Evolutionary conservation across 2,113 vertebrate genomes (phyloP).

Genomic region (Onychorhynchus coronatus): DNA sequence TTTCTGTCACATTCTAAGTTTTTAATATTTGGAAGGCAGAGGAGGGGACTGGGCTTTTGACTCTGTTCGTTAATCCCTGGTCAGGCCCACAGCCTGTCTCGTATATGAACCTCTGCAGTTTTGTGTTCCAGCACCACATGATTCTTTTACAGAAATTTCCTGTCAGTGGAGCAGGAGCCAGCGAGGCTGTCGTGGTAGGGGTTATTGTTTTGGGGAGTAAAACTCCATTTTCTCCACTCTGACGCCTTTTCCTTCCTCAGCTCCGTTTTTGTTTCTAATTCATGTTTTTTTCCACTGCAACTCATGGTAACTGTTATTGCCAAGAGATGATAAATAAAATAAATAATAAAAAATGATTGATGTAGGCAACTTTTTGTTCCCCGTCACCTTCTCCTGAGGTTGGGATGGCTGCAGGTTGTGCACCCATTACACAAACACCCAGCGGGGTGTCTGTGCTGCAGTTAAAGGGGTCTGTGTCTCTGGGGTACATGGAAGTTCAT

Average conservation of each 20-base stretch:
- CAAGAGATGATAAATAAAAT: neutral
- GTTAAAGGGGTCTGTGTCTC: neutral
- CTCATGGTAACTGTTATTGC: neutral
- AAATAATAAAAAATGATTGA: neutral
- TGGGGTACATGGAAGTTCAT: neutral
- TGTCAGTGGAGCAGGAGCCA: constrained; percentile 18
- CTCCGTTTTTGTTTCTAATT: neutral
- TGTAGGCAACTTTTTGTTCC: neutral
- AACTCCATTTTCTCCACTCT: neutral
- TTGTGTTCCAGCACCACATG: constrained; percentile 12
- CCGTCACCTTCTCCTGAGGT: neutral
- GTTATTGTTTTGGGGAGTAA: neutral
- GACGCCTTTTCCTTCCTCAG: neutral
- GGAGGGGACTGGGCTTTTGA: neutral
- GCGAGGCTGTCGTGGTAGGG: neutral
- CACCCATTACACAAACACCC: neutral
- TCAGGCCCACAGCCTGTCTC: neutral
- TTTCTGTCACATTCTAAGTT: neutral
- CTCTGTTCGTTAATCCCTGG: neutral
- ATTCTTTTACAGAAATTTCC: constrained; percentile 42
- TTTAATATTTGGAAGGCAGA: neutral
- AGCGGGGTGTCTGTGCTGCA: rapidly evolving
- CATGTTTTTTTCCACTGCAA: neutral
- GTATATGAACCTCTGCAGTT: neutral
- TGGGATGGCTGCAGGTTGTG: neutral